These are phyloP conservation scores for Heliconius cydno DNA, from an alignment of 2,888 invertebrate species.

Conservation along the genomic window DNA sequence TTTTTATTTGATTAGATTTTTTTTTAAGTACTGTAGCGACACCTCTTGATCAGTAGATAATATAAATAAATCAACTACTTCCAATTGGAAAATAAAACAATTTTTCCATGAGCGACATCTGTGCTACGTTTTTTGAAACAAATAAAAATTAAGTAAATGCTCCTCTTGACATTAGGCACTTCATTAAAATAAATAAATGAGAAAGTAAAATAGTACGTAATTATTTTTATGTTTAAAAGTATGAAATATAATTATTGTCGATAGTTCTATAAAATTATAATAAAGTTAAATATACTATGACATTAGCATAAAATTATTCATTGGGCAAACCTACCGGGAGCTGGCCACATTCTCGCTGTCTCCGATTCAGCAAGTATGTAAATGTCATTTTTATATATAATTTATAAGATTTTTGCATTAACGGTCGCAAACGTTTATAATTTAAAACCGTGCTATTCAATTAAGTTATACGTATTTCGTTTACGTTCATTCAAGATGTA, in stretches of 20 bases:
- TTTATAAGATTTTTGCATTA: conserved; percentile 63
- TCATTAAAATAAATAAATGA: not conserved
- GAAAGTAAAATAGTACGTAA: not conserved
- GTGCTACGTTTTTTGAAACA: not conserved
- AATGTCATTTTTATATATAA: conserved; percentile 79
- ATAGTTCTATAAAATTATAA: not conserved
- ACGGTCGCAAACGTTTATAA: conserved; percentile 52
- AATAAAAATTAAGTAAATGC: not conserved
- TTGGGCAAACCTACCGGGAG: conserved; percentile 65
- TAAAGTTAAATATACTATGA: conserved; percentile 32
- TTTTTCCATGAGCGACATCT: conserved; percentile 1
- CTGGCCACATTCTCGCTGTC: conserved; percentile 81
- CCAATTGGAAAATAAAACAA: not conserved
- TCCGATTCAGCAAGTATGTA: conserved; percentile 82
- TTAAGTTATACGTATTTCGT: conserved; percentile 48
- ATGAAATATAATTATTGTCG: not conserved
- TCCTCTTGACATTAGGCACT: not conserved
- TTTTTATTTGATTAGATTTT: not conserved
- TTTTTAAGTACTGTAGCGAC: not conserved
- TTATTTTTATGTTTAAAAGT: not conserved
- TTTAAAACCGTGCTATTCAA: conserved; percentile 52
- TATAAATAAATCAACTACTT: not conserved
- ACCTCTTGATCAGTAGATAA: not conserved
- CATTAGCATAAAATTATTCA: conserved; percentile 56
- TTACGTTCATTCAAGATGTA: conserved; percentile 57